Evolutionary conservation across 2,113 vertebrate genomes (phyloP).

Genomic region (Pristiophorus japonicus): DNA sequence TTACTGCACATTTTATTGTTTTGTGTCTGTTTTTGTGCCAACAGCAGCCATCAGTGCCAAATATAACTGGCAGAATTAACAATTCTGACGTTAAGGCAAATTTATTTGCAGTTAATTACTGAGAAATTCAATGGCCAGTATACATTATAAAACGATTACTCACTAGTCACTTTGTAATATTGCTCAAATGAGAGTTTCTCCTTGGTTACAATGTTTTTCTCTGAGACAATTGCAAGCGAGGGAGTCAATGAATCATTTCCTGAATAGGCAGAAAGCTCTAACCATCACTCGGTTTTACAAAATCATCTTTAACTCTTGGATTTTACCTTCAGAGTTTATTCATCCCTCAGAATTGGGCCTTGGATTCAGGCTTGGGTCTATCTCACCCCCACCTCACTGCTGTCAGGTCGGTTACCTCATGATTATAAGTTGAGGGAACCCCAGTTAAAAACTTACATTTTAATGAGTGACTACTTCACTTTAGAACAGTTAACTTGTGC

Average conservation of each 20-base stretch:
- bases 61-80: conserved; percentile 17
- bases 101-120: conserved; percentile 35
- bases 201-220: neutral
- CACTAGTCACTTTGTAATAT: conserved; percentile 4
- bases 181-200: neutral
- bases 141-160: conserved; percentile 33
- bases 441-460: neutral
- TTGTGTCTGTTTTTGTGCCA: conserved; percentile 2
- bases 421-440: neutral
- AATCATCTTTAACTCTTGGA: neutral
- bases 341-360: neutral
- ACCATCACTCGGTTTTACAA: neutral
- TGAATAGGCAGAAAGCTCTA: neutral
- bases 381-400: neutral
- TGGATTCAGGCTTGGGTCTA: neutral
- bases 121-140: conserved; percentile 25
- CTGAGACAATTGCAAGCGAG: neutral
- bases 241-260: conserved; percentile 12
- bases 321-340: neutral
- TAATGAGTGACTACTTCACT: neutral
- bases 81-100: conserved; percentile 4
- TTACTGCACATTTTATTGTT: conserved; percentile 18
- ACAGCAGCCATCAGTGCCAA: neutral
- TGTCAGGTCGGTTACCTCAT: neutral
- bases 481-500: neutral